Conservation (phyloP, 1,140 invertebrate genomes). For the Rhopalosiphum padi region DNA sequence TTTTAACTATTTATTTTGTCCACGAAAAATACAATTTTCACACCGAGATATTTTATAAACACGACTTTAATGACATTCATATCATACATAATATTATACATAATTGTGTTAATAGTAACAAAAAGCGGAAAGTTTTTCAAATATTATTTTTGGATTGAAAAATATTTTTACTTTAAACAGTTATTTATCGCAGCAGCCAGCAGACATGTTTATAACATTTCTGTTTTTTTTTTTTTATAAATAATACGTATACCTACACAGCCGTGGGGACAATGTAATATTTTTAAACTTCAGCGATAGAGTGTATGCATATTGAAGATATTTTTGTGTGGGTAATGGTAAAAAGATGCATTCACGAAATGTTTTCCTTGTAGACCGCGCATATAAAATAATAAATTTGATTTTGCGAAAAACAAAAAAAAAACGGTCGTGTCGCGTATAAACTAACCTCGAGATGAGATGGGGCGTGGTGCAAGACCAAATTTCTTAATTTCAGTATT, state of each 20-base stretch:
- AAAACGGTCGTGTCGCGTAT: background rate
- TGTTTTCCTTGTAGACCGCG: background rate
- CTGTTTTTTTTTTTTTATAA: background rate
- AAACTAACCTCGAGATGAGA: too few species aligned
- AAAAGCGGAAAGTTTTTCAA: background rate
- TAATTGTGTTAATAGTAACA: too few species aligned
- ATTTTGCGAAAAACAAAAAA: background rate
- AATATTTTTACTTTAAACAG: background rate
- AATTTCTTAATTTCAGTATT: background rate
- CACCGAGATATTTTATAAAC: background rate
- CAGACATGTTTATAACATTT: background rate
- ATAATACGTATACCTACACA: background rate
- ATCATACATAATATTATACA: background rate
- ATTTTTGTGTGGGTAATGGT: background rate
- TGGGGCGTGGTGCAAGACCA: too few species aligned
- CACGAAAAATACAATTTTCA: background rate
- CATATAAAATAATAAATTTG: background rate
- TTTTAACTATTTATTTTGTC: background rate
- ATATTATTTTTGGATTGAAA: background rate
- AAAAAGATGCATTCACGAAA: background rate
- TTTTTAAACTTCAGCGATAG: background rate
- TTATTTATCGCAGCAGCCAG: background rate
- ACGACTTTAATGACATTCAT: background rate
- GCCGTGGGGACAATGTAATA: background rate
- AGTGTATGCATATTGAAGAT: background rate